Evolutionary conservation across 2,113 vertebrate species (phyloP).

Genomic region (Hystrix cristata): DNA sequence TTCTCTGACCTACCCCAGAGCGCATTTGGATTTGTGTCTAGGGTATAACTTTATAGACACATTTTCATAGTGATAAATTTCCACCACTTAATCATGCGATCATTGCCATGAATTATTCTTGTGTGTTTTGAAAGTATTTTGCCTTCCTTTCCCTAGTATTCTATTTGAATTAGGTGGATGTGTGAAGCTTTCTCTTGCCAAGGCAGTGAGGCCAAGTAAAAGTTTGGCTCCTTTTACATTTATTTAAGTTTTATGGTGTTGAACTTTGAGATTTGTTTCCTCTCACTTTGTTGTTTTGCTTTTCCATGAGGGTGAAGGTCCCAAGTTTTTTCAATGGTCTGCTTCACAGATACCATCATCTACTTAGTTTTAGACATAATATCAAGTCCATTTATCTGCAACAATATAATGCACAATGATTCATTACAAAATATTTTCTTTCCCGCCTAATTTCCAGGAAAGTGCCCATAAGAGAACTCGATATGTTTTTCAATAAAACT

Average conservation of each 20-base stretch:
- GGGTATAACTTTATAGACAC: neutral
- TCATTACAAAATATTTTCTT: neutral
- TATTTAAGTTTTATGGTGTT: constrained; percentile 39
- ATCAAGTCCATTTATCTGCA: neutral
- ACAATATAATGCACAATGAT: neutral
- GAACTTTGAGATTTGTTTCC: constrained; percentile 22
- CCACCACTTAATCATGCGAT: neutral
- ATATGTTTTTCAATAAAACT: neutral
- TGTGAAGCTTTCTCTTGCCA: constrained; percentile 49
- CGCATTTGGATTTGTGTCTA: neutral
- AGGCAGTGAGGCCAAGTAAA: constrained; percentile 46
- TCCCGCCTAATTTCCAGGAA: constrained; percentile 44
- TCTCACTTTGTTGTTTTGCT: neutral
- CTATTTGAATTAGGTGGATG: neutral
- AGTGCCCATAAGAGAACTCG: constrained; percentile 23
- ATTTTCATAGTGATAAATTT: neutral
- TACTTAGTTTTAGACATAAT: neutral
- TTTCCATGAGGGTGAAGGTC: too few relatives aligned
- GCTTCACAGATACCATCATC: too few relatives aligned
- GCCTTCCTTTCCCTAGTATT: neutral
- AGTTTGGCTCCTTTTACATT: constrained; percentile 69
- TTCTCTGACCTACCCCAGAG: neutral
- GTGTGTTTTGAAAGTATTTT: neutral
- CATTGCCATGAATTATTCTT: fast-evolving
- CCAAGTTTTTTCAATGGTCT: neutral